phyloP scores from a whole-genome alignment of 2,888 invertebrate genomes.

The Ectemnius cavifrons region DNA sequence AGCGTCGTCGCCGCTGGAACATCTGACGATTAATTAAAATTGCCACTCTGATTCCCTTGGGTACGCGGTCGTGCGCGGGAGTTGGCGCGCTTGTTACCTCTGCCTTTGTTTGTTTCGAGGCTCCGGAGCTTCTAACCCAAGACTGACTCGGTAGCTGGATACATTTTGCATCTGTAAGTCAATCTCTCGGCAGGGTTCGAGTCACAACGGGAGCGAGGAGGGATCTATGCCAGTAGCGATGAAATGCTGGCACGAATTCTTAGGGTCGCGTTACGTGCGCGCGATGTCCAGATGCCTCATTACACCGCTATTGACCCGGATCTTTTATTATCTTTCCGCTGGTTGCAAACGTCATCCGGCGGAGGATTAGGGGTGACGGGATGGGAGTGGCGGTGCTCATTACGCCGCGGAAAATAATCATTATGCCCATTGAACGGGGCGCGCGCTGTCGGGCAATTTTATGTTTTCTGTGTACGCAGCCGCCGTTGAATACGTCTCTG shows the following conservation, averaged over 20 bases:
- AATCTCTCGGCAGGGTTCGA: too few species aligned
- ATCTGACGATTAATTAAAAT: constrained; percentile 44
- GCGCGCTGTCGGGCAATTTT: constrained; percentile 63
- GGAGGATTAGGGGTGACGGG: constrained; percentile 10
- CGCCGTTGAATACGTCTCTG: constrained; percentile 70
- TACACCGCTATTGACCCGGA: constrained; percentile 72
- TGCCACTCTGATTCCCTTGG: constrained; percentile 16
- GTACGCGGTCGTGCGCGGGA: constrained; percentile 8
- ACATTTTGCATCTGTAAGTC: too few species aligned
- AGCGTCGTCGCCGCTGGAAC: not conserved
- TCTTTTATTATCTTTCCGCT: constrained; percentile 70
- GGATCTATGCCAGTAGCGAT: too few species aligned
- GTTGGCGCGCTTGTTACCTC: constrained; percentile 4
- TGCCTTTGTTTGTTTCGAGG: not conserved
- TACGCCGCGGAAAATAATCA: constrained; percentile 73
- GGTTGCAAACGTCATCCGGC: constrained; percentile 45
- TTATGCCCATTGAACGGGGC: constrained; percentile 69
- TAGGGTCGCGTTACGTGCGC: too few species aligned
- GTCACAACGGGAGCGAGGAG: too few species aligned
- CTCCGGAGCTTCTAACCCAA: too few species aligned
- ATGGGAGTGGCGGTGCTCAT: constrained; percentile 62
- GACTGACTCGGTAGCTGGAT: too few species aligned
- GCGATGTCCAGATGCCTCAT: constrained; percentile 67
- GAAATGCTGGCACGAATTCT: too few species aligned
- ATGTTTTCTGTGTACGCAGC: constrained; percentile 64